Evolutionary conservation across 2,797 vertebrate genomes (phyloP).

Genomic region (Squalus acanthias): DNA sequence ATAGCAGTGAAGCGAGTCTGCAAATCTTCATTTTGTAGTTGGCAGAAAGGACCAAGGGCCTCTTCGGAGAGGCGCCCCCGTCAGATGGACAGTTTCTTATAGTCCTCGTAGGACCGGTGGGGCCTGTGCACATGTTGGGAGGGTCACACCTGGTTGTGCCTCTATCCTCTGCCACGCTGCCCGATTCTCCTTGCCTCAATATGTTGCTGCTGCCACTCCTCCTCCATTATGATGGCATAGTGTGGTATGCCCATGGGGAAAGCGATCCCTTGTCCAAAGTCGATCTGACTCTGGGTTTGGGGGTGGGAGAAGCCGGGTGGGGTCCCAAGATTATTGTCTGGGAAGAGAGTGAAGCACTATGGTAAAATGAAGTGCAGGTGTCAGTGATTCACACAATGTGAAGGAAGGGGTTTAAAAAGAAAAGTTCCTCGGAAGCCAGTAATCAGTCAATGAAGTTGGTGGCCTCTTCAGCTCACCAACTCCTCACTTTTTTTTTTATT

Average conservation of each 20-base stretch:
- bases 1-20: neutral
- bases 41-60: neutral
- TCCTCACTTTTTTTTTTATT: neutral
- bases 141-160: neutral
- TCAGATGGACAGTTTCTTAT: neutral
- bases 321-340: neutral
- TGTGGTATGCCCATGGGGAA: neutral
- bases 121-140: too few relatives aligned
- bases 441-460: neutral
- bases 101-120: neutral
- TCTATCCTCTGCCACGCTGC: neutral
- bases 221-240: neutral
- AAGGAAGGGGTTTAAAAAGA: neutral
- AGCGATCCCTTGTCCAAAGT: neutral
- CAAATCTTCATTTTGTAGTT: neutral
- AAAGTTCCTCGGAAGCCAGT: neutral
- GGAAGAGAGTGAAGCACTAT: neutral
- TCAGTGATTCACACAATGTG: neutral
- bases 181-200: neutral
- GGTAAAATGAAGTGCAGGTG: neutral
- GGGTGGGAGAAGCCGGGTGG: neutral
- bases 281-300: neutral
- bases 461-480: neutral
- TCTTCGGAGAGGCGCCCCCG: neutral
- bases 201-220: neutral